Conservation (phyloP, 1,140 invertebrate species). For the Drosophila persimilis region DNA sequence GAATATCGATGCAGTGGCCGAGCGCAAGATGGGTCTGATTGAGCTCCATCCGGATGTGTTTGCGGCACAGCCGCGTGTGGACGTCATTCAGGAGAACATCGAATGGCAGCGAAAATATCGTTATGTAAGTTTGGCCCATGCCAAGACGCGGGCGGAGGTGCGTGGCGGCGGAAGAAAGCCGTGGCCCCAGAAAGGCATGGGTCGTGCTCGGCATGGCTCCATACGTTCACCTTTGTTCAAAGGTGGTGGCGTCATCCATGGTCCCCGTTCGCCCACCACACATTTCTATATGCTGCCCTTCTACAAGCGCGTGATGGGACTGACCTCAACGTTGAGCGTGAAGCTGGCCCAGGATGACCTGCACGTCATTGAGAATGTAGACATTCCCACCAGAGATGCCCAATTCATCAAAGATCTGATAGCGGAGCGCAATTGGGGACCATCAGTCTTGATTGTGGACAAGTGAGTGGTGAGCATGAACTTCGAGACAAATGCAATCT, state of each 20-base stretch:
- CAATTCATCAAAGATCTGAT: slow-evolving; percentile 91
- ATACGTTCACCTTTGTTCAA: slow-evolving; percentile 93
- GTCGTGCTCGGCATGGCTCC: slow-evolving; percentile 94
- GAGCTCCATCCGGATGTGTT: slow-evolving; percentile 95
- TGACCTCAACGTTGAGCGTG: slow-evolving; percentile 92
- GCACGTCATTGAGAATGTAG: slow-evolving; percentile 93
- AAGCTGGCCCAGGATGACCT: slow-evolving; percentile 98
- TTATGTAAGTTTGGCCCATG: slow-evolving; percentile 89
- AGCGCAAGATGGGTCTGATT: slow-evolving; percentile 92
- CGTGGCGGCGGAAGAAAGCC: slow-evolving; percentile 94
- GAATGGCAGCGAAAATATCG: slow-evolving; percentile 94
- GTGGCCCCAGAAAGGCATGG: slow-evolving; percentile 97
- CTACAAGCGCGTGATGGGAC: slow-evolving; percentile 88
- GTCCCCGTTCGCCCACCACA: slow-evolving; percentile 93
- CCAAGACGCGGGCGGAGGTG: slow-evolving; percentile 92
- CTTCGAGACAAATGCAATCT: not conserved
- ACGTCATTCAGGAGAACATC: slow-evolving; percentile 94
- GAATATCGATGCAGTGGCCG: slow-evolving; percentile 91
- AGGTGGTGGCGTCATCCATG: slow-evolving; percentile 92
- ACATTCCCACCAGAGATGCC: slow-evolving; percentile 93
- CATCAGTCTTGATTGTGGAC: slow-evolving; percentile 97
- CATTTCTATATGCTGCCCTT: slow-evolving; percentile 97
- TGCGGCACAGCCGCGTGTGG: slow-evolving; percentile 91
- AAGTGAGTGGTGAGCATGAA: slow-evolving; percentile 85
- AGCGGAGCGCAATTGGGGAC: slow-evolving; percentile 94